phyloP scores from a whole-genome alignment of 2,113 vertebrate species.

The Lepisosteus oculatus region DNA sequence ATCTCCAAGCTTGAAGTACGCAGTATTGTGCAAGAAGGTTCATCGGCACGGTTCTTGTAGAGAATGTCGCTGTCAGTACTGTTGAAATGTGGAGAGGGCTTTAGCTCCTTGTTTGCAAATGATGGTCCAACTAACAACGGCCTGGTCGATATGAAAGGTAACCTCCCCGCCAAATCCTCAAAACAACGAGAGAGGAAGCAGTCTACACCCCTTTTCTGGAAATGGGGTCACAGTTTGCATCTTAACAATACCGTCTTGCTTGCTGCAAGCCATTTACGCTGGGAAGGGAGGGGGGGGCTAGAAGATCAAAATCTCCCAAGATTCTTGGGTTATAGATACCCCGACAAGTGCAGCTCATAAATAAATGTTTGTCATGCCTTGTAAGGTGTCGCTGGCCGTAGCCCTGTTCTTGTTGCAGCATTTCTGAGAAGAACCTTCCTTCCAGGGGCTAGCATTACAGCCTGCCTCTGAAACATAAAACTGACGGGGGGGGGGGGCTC shows the following conservation, averaged over 20 bases:
- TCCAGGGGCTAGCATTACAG: background rate
- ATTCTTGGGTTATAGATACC: slow-evolving; percentile 14
- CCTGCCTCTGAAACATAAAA: slow-evolving; percentile 21
- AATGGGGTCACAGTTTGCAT: background rate
- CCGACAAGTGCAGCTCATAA: slow-evolving; percentile 16
- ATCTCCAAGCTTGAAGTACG: too few relatives aligned
- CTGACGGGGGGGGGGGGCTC: background rate
- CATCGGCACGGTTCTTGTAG: too few relatives aligned
- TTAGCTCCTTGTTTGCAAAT: too few relatives aligned
- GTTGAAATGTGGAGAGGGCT: too few relatives aligned
- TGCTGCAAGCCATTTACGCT: background rate
- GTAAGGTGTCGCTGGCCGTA: slow-evolving; percentile 27
- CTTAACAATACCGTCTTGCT: background rate
- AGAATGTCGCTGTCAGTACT: too few relatives aligned
- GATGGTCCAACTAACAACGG: too few relatives aligned
- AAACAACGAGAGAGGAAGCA: too few relatives aligned
- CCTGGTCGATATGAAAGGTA: too few relatives aligned
- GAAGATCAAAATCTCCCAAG: slow-evolving; percentile 16
- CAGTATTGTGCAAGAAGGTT: too few relatives aligned
- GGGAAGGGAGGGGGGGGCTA: slow-evolving; percentile 8
- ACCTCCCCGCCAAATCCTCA: too few relatives aligned
- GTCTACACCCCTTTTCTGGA: too few relatives aligned
- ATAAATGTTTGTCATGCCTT: slow-evolving; percentile 53
- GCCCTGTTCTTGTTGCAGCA: background rate
- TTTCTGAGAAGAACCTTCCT: background rate